Base-by-base conservation (phyloP, 35 echinoderm and acorn worm genomes). In the Strongylocentrotus purpuratus region DNA sequence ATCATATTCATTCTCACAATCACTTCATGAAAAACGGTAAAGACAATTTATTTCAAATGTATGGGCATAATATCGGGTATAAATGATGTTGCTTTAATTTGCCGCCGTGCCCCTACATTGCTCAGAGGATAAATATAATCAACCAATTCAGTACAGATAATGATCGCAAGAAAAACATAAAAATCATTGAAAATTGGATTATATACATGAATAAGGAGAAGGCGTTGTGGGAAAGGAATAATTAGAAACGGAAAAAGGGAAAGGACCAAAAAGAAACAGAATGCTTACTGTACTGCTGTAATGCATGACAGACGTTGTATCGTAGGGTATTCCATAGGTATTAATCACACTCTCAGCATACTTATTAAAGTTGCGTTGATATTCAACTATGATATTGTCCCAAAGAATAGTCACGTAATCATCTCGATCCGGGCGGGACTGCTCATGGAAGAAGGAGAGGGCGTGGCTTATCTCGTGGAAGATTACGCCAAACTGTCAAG, bases 391-490 rank as follows among this genome's bases (percentile, higher is more conserved):
- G n/a, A 98, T 95, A 60, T 98, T 96, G 17, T 98, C 94, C 4
- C 31, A 13, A 35, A 93, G 78, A 20, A 98, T 93, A 12, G 55
- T 89, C 8, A 98, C 95, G 94, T 96, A 60, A 31, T 98, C 86
- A 86, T 96, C 96, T 33, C 97, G 88, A 88, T 98, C 97, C 14
- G 96, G 97, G 55, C 97, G 94, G 32, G 90, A 95, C 25, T 98
- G 97, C 52, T 98, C 97, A 87, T 98, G 97, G 71, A 91, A 95
- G 89, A 98, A 96, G 0, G 96, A 96, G 18, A 98, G 58, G 33
- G 94, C 94, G 87, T 98, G 97, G 46, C 97, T 94, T 25, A 98
- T 94, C 65, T 98, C 97, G 59, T 98, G 97, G 48, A 96, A 61
- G 33, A 98, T 94, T 18, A 86, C 92, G 14, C 97, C 97, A 32